Conservation (phyloP, 2,797 vertebrate species). For the Neosilurus hyrtlii region DNA sequence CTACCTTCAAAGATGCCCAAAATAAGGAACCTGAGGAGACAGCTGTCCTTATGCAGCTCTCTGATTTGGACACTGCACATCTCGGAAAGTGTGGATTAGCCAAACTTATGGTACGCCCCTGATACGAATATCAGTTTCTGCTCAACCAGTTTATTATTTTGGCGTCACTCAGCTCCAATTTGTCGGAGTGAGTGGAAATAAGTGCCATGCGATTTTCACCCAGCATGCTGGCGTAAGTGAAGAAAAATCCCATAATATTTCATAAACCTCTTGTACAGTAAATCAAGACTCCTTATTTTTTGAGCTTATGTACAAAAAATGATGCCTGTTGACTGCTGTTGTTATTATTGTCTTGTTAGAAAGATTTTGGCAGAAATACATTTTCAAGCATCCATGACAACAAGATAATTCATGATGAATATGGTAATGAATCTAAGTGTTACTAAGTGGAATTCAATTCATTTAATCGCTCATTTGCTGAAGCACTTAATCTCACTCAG, state of each 20-base stretch:
- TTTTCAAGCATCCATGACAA: not conserved
- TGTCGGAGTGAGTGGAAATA: not conserved
- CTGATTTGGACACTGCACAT: not conserved
- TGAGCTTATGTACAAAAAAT: not conserved
- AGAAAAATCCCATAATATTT: not conserved
- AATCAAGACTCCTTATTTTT: too few species aligned
- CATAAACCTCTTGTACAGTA: not conserved
- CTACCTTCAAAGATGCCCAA: conserved; percentile 28
- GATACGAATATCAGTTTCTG: not conserved
- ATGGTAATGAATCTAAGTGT: not conserved
- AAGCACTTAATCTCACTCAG: too few species aligned
- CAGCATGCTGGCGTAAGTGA: not conserved
- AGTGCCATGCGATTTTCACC: not conserved
- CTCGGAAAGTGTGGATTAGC: not conserved
- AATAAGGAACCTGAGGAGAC: conserved; percentile 16
- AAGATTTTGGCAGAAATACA: not conserved
- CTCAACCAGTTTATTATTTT: not conserved
- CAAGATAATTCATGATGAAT: too few species aligned
- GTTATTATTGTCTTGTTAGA: not conserved
- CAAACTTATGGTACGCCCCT: not conserved
- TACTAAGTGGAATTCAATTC: too few species aligned
- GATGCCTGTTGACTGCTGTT: not conserved
- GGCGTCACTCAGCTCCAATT: not conserved
- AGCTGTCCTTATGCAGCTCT: conserved; percentile 17
- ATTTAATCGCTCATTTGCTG: too few species aligned